phyloP scores from a whole-genome alignment of 2,113 vertebrate species.

The Sinocyclocheilus maitianheensis region DNA sequence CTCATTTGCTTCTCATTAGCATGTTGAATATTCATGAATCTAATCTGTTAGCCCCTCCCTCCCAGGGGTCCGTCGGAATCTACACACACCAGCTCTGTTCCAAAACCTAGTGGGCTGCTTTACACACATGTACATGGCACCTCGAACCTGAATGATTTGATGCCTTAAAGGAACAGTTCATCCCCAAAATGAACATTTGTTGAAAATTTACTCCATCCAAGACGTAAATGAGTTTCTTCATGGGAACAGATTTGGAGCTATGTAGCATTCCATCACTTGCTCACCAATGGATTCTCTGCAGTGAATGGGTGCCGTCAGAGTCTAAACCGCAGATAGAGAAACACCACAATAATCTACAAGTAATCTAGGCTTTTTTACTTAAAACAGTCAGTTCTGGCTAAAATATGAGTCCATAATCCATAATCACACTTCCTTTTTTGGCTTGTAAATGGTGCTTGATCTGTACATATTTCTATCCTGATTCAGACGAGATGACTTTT shows the following conservation, averaged over 20 bases:
- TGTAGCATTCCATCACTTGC: neutral
- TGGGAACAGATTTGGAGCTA: neutral
- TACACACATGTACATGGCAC: neutral
- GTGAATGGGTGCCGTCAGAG: neutral
- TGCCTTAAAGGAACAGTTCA: neutral
- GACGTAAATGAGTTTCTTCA: neutral
- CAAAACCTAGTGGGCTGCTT: slow-evolving; percentile 4
- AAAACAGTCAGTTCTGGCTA: no score
- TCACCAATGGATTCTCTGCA: neutral
- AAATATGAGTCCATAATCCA: no score
- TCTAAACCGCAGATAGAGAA: neutral
- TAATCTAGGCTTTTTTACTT: no score
- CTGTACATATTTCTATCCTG: no score
- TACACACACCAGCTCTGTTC: slow-evolving; percentile 18
- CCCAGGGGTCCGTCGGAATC: slow-evolving; percentile 26
- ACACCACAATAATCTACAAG: no score
- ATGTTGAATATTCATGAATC: slow-evolving; percentile 58
- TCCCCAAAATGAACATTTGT: neutral
- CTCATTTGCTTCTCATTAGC: slow-evolving; percentile 58
- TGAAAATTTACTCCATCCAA: neutral
- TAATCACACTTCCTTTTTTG: no score
- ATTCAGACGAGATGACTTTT: no score
- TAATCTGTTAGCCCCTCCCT: slow-evolving; percentile 52
- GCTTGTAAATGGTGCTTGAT: no score
- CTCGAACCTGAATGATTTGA: neutral